Conservation (phyloP, 2,797 vertebrate genomes). For the Halcyon badia region DNA sequence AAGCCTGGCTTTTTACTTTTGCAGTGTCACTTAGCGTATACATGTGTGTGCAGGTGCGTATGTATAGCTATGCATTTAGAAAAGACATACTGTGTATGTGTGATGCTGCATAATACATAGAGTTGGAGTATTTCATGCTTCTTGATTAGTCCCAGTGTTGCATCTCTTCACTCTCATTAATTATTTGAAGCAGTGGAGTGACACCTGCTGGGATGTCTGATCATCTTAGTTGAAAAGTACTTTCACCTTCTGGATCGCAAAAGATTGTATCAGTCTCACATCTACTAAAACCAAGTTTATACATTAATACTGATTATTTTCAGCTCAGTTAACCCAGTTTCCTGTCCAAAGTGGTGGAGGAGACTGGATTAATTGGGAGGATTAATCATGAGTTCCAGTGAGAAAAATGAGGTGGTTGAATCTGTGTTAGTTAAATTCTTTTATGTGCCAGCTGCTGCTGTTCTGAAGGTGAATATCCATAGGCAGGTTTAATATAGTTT, state of each 20-base stretch:
- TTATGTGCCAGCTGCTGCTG: not conserved
- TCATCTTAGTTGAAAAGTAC: not conserved
- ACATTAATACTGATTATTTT: not conserved
- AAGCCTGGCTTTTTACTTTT: conserved; percentile 15
- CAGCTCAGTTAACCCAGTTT: not conserved
- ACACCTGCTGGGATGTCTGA: conserved; percentile 8
- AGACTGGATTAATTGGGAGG: not conserved
- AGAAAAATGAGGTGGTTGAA: not conserved
- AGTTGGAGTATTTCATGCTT: not conserved
- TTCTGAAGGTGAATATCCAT: not conserved
- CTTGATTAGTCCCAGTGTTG: not conserved
- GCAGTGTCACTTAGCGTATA: not conserved
- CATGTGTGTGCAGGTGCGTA: not conserved
- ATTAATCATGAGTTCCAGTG: not conserved
- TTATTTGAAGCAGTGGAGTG: not conserved
- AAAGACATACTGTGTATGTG: accelerated
- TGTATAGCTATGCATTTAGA: not conserved
- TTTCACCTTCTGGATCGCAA: not conserved
- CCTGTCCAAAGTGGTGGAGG: not conserved
- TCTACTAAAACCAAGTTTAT: not conserved
- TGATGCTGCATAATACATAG: not conserved
- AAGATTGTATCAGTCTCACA: not conserved
- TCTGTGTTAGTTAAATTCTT: not conserved
- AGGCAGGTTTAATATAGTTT: not conserved
- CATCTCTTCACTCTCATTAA: not conserved